Base-by-base conservation (phyloP, 2,888 invertebrate genomes). In the Saturnia pavonia region DNA sequence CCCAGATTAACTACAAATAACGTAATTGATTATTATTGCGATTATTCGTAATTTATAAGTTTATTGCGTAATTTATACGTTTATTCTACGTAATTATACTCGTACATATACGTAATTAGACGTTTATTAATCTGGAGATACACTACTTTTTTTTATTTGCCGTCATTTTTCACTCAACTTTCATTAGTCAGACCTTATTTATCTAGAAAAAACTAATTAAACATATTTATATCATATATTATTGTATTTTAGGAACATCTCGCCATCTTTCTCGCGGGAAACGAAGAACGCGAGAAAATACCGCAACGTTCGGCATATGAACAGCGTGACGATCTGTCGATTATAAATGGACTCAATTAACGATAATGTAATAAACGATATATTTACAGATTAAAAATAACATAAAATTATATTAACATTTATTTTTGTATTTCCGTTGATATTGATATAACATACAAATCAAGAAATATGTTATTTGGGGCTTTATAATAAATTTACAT, bases 211-310 rank as follows among this genome's bases (percentile, higher is more conserved):
- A n/a, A n/a, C n/a, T n/a, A n/a, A n/a, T n/a, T n/a, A n/a, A n/a
- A 7, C 6, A 48, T 19, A n/a, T 48, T n/a, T 19, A 48, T 27
- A 6, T 60, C 34, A 34, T 34, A 6, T 34, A 34, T 60, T 68
- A 70, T 65, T 19, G 72, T 60, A 70, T 45, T 75, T 25, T 78
- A 96, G 96, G 96, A 96, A 82, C 95, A 95, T 71, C 83, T 96
- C 68, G 96, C 96, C 0, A 90, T 94, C 72, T 95, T 96, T 78
- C 83, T 96, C 69, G 96, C 96, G 16, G 96, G 96, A 67, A 95
- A 96, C 74, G 95, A 96, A 70, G 95, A 95, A 79, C 92, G 95
- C 0, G 95, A 95, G 78, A 96, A 96, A 82, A 94, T 95, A 2
- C 82, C 92, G 8, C 93, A 93, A 27, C 87, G 90, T 34, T 88